These are phyloP conservation scores for Neoniphon sammara DNA, from an alignment of 2,797 vertebrate species.

Conservation along the genomic window DNA sequence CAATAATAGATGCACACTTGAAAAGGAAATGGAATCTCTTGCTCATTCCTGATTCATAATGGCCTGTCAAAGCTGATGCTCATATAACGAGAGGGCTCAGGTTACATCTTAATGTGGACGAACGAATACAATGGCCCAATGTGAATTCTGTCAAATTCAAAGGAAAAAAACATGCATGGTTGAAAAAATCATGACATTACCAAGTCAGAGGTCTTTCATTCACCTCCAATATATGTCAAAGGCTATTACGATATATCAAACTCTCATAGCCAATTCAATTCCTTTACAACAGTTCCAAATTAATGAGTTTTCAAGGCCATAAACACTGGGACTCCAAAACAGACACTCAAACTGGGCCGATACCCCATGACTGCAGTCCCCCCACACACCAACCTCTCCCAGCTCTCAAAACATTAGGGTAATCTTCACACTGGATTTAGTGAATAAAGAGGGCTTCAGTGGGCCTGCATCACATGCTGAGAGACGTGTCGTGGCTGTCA, in stretches of 20 bases:
- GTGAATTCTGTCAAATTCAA: background rate
- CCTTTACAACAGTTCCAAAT: slow-evolving; percentile 24
- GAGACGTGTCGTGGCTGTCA: slow-evolving; percentile 84
- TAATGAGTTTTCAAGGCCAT: slow-evolving; percentile 26
- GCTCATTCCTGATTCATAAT: slow-evolving; percentile 62
- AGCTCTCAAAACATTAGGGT: slow-evolving; percentile 63
- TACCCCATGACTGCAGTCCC: slow-evolving; percentile 25
- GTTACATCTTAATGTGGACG: background rate
- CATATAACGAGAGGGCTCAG: slow-evolving; percentile 23
- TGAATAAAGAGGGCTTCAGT: slow-evolving; percentile 85
- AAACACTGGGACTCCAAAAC: slow-evolving; percentile 30
- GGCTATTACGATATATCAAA: background rate
- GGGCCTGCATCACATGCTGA: slow-evolving; percentile 76
- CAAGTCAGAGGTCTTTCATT: slow-evolving; percentile 5
- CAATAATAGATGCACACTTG: slow-evolving; percentile 64
- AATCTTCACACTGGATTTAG: slow-evolving; percentile 82
- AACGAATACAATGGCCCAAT: slow-evolving; percentile 10
- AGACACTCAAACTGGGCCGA: slow-evolving; percentile 27
- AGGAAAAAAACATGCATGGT: slow-evolving; percentile 12
- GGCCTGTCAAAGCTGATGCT: slow-evolving; percentile 40
- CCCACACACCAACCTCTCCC: slow-evolving; percentile 52
- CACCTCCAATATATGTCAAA: background rate
- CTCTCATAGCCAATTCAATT: background rate
- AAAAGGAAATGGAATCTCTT: slow-evolving; percentile 53
- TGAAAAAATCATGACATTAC: slow-evolving; percentile 1